A percentile compares a stretch with the other conserved stretches of the same genome.
Evolutionary conservation across 2,113 vertebrate genomes (phyloP).

Genomic region (Gallinago jamesoni): DNA sequence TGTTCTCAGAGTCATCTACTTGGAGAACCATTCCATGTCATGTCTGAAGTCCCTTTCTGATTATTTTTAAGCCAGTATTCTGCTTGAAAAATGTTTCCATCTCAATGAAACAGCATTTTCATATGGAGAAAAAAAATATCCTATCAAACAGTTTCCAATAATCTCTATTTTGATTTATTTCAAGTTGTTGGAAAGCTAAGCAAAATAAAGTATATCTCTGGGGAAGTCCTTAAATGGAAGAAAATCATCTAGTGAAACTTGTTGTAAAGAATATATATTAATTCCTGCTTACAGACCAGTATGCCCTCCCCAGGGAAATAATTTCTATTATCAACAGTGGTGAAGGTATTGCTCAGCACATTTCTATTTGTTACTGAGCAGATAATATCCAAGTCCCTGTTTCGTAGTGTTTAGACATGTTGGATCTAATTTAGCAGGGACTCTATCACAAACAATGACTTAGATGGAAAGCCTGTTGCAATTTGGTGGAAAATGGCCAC

Average conservation of each 20-base stretch:
- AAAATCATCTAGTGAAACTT: neutral
- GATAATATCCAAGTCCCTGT: neutral
- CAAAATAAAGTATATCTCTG: neutral
- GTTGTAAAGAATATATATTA: neutral
- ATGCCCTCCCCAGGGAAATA: neutral
- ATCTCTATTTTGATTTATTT: neutral
- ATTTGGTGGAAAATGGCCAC: neutral
- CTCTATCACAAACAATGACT: neutral
- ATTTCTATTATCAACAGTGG: neutral
- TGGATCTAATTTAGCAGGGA: neutral
- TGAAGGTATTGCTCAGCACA: neutral
- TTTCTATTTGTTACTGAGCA: neutral
- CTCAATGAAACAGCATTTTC: neutral
- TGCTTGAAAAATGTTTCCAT: neutral
- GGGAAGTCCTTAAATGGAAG: neutral
- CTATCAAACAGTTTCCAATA: neutral
- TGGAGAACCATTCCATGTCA: neutral
- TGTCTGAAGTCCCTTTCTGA: neutral
- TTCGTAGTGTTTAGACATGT: neutral
- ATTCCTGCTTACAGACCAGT: neutral
- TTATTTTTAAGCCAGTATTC: neutral
- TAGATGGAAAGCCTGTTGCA: neutral
- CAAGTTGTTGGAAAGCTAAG: neutral
- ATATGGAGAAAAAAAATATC: neutral
- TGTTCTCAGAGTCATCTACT: neutral